phyloP scores from a whole-genome alignment of 2,888 invertebrate species.

The Plemyria rubiginata region DNA sequence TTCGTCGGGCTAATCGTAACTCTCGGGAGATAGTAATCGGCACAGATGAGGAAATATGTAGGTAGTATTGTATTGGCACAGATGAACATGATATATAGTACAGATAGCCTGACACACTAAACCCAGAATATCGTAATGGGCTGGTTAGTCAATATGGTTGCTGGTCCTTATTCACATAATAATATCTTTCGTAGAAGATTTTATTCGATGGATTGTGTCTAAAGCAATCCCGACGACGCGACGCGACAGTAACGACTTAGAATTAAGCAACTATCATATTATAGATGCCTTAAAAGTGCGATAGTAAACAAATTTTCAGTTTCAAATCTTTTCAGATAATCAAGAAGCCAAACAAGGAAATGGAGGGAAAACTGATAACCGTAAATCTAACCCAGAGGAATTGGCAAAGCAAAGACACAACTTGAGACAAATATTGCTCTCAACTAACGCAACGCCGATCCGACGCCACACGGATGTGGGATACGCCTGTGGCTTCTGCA shows the following conservation, averaged over 20 bases:
- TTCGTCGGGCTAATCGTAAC: no score
- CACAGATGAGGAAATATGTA: no score
- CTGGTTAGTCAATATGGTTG: no score
- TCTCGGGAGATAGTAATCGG: no score
- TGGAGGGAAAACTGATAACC: background rate
- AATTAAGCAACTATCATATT: no score
- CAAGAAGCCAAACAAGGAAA: conserved; percentile 8
- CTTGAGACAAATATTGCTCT: conserved; percentile 51
- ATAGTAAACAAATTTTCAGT: conserved; percentile 35
- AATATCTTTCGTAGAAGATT: background rate
- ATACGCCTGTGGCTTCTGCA: conserved; percentile 61
- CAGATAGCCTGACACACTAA: no score
- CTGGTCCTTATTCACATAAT: no score
- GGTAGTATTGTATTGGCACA: no score
- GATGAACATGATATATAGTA: no score
- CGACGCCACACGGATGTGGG: conserved; percentile 53
- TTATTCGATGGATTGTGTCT: background rate
- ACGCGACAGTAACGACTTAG: no score
- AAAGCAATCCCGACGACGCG: background rate
- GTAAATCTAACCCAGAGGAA: conserved; percentile 26
- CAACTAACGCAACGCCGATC: conserved; percentile 65
- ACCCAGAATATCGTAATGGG: no score
- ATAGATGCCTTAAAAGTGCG: background rate
- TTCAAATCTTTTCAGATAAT: conserved; percentile 17
- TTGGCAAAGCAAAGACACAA: conserved; percentile 55